Conservation (phyloP, 2,888 invertebrate species). For the Pheosia tremula region DNA sequence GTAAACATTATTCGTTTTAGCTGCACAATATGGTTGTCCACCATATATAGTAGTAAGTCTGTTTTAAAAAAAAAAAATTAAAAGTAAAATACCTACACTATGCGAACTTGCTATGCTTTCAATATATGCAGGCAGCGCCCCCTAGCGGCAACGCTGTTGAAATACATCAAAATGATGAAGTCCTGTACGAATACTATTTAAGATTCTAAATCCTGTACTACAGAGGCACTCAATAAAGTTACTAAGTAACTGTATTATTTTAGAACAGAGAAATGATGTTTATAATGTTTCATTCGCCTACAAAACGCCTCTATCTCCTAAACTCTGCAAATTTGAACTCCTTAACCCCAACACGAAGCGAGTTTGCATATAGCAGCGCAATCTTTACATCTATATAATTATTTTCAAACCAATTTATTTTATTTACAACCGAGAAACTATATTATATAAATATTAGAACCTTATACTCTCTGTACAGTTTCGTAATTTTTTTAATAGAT, state of each 20-base stretch:
- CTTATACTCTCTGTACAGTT: constrained; percentile 77
- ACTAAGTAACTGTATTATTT: not conserved
- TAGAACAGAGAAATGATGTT: not conserved
- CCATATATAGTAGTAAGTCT: not conserved
- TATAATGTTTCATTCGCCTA: constrained; percentile 9
- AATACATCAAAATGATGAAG: too few relatives aligned
- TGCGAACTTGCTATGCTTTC: too few relatives aligned
- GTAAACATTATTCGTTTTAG: not conserved
- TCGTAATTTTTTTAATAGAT: constrained; percentile 56
- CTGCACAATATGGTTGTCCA: not conserved
- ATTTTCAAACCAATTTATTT: constrained; percentile 58
- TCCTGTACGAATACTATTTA: too few relatives aligned
- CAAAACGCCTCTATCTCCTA: constrained; percentile 18
- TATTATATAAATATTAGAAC: constrained; percentile 71
- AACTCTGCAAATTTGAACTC: constrained; percentile 36
- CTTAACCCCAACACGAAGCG: constrained; percentile 29
- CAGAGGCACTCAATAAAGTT: not conserved
- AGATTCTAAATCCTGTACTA: too few relatives aligned
- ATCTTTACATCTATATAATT: constrained; percentile 51
- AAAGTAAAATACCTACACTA: too few relatives aligned
- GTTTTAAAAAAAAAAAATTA: too few relatives aligned
- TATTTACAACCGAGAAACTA: constrained; percentile 64
- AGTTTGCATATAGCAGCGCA: constrained; percentile 45
- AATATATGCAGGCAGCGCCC: too few relatives aligned
- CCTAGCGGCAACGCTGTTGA: too few relatives aligned